Conservation (phyloP, 2,888 invertebrate genomes). For the Agriopis aurantiaria region DNA sequence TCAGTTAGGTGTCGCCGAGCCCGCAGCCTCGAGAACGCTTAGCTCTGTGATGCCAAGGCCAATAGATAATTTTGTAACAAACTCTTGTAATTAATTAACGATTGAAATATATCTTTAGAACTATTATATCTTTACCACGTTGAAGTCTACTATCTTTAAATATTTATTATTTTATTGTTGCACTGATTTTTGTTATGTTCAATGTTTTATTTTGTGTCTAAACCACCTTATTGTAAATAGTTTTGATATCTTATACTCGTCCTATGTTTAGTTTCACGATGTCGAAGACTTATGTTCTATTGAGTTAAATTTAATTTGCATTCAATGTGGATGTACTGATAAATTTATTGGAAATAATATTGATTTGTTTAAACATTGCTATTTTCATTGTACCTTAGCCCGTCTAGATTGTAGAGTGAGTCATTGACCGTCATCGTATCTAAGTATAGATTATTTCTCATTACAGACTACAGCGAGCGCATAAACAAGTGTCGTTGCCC, state of each 20-base stretch:
- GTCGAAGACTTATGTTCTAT: constrained; percentile 82
- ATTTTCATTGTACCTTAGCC: constrained; percentile 54
- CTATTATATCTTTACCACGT: constrained; percentile 82
- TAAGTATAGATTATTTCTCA: constrained; percentile 50
- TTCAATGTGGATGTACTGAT: constrained; percentile 85
- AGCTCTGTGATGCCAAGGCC: constrained; percentile 85
- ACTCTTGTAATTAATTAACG: constrained; percentile 77
- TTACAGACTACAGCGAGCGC: constrained; percentile 39
- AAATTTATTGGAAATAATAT: constrained; percentile 86
- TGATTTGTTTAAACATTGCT: constrained; percentile 82
- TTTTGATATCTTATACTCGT: constrained; percentile 73
- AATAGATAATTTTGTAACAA: constrained; percentile 84
- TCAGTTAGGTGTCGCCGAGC: constrained; percentile 1
- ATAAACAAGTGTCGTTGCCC: constrained; percentile 45
- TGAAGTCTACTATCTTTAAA: constrained; percentile 81
- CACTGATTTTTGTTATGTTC: constrained; percentile 85
- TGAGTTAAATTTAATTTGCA: constrained; percentile 77
- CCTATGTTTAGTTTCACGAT: constrained; percentile 75
- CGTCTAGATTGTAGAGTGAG: constrained; percentile 27
- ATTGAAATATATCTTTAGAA: constrained; percentile 76
- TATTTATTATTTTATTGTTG: constrained; percentile 83
- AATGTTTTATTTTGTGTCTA: constrained; percentile 83
- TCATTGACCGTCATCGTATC: constrained; percentile 41
- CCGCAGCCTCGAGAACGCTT: constrained; percentile 69
- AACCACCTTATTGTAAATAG: constrained; percentile 83